phyloP scores from a whole-genome alignment of 2,797 vertebrate genomes.

The Melopsittacus undulatus region DNA sequence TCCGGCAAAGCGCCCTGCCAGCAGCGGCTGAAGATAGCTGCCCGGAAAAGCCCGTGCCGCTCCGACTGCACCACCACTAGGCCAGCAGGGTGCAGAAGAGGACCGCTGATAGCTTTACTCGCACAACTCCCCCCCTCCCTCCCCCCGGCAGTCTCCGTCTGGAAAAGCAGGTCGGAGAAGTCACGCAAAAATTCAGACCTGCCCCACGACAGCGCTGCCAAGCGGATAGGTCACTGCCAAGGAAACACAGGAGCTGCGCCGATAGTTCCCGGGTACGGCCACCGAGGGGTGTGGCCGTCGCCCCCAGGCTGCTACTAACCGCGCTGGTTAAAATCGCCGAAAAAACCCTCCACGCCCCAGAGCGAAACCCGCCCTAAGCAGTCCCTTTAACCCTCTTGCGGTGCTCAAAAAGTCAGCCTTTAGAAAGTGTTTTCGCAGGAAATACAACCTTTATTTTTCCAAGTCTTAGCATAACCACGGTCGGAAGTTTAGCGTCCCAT shows the following conservation, averaged over 20 bases:
- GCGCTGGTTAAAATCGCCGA: background rate
- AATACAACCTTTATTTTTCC: conserved; percentile 44
- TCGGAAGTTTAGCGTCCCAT: background rate
- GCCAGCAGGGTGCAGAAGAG: background rate
- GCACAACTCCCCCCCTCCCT: background rate
- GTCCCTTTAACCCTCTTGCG: background rate
- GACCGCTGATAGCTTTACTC: accelerated
- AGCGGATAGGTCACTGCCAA: background rate
- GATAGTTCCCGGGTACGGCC: background rate
- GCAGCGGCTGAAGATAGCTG: accelerated
- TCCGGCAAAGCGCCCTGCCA: accelerated
- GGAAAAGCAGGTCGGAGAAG: background rate
- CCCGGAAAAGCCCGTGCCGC: background rate
- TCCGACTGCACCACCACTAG: too few species aligned
- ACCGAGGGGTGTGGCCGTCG: background rate
- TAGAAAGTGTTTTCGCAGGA: background rate
- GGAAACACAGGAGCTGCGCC: background rate
- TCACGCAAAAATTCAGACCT: background rate
- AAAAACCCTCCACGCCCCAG: background rate
- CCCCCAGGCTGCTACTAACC: background rate
- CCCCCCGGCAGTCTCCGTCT: background rate
- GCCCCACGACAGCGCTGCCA: background rate
- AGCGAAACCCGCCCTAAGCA: background rate
- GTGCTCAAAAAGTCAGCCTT: background rate
- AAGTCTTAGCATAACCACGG: background rate